Base-by-base conservation (phyloP, 2,888 invertebrate species). In the Phasia obesa region DNA sequence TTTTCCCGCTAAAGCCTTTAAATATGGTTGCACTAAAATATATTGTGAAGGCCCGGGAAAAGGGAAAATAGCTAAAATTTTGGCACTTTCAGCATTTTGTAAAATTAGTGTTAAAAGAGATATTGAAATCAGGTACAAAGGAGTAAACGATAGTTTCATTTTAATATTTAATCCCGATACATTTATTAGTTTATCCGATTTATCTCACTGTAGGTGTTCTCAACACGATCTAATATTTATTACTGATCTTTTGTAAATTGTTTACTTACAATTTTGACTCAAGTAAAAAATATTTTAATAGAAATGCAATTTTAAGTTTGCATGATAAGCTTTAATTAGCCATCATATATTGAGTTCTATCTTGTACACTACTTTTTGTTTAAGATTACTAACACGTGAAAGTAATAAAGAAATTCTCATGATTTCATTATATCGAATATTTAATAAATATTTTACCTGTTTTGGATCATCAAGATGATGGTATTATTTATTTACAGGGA, bases 41-140 rank as follows among this genome's bases (percentile, higher is more conserved):
- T 90, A 90, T 42, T 88, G 88, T 1, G 89, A 89, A 21, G 85
- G 86, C 6, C 88, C 88, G 1, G 89, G 85, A 57, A 87, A 88
- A 7, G 88, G 87, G 82, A 88, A 89, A 5, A 88, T 84, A 0
- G 87, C 88, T 60, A 88, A 78, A 5, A 88, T 87, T n/a, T 85
- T 85, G 2, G 86, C 85, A 71, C 84, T 27, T 59, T 86, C 71
- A 17, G 76, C 51, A 25, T 3, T 9, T 25, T 23, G 1, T 38
- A 35, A n/a, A 21, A 13, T 15, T 31, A 7, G 1, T 17, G 2
- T 17, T 47, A 2, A 15, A 55, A 4, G 1, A 38, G 35, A 23
- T 65, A 42, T 42, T 15, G 13, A 42, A 42, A 2, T 42, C 2
- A 42, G 15, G n/a, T 2, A 13, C 1, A 42, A 42, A 2, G 2